A percentile compares a stretch with the other conserved stretches of the same genome.
phyloP scores from a whole-genome alignment of 2,888 invertebrate genomes.

The Euproctis similis region DNA sequence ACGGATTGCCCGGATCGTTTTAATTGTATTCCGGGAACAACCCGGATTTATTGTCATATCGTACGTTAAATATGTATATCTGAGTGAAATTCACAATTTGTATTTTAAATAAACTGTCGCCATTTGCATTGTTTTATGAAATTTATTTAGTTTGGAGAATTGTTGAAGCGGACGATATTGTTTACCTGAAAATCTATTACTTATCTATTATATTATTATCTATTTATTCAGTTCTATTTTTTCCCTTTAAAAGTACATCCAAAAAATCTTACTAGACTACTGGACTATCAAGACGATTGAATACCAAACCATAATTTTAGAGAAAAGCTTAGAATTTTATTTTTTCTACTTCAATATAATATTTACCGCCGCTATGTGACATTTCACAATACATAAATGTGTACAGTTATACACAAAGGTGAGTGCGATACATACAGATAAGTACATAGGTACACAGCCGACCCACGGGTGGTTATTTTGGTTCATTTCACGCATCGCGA shows the following conservation, averaged over 20 bases:
- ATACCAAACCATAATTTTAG: no score
- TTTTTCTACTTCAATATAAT: no score
- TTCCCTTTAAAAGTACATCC: no score
- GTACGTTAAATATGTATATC: slow-evolving; percentile 21
- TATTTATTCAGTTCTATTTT: no score
- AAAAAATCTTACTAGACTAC: no score
- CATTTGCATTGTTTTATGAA: slow-evolving; percentile 25
- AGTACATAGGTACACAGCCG: slow-evolving; percentile 18
- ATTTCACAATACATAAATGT: no score
- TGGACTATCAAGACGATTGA: no score
- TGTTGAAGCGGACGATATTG: neutral
- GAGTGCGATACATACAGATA: slow-evolving; percentile 9
- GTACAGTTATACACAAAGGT: slow-evolving; percentile 17
- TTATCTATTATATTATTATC: no score
- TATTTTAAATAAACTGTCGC: slow-evolving; percentile 20
- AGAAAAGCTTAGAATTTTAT: no score
- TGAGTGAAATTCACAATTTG: slow-evolving; percentile 16
- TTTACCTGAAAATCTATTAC: no score
- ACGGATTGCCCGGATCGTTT: slow-evolving; percentile 55
- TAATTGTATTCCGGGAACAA: slow-evolving; percentile 66
- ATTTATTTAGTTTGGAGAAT: slow-evolving; percentile 7
- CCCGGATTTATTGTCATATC: slow-evolving; percentile 50
- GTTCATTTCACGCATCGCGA: slow-evolving; percentile 47
- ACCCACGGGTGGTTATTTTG: slow-evolving; percentile 44
- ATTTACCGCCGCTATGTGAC: no score